Percentiles rank a stretch among this genome's conserved stretches.
phyloP scores from a whole-genome alignment of 2,113 vertebrate species.

The Siniperca knerii region DNA sequence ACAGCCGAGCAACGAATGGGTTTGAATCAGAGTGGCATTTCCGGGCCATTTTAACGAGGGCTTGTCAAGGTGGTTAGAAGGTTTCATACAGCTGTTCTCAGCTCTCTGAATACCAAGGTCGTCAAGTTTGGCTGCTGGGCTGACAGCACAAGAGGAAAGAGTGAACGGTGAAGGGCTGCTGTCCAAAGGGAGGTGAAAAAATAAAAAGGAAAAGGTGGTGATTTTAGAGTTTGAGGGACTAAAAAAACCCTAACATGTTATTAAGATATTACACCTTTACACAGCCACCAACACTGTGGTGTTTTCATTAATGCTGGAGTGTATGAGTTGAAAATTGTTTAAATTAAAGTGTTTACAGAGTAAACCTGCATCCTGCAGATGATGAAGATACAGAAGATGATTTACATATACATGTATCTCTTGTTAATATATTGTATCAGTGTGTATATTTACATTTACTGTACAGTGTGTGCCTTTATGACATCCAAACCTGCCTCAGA shows the following conservation, averaged over 20 bases:
- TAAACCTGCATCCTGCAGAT: background rate
- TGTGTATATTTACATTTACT: background rate
- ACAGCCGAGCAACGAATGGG: background rate
- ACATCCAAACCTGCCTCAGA: background rate
- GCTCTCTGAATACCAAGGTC: conserved; percentile 48
- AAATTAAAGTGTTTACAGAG: background rate
- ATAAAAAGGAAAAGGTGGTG: background rate
- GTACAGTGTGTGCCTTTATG: background rate
- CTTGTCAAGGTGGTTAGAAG: conserved; percentile 52
- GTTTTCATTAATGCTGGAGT: background rate
- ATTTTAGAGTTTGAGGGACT: background rate
- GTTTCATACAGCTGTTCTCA: conserved; percentile 57
- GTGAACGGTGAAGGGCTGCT: conserved; percentile 19
- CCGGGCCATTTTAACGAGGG: conserved; percentile 43
- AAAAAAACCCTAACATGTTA: background rate
- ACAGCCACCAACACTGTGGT: background rate
- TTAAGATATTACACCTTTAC: background rate
- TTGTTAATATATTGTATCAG: background rate
- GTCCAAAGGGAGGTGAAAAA: conserved; percentile 26
- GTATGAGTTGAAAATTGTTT: background rate
- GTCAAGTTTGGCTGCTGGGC: conserved; percentile 39
- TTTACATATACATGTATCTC: background rate
- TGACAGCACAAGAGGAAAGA: conserved; percentile 33
- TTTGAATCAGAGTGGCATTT: conserved; percentile 65
- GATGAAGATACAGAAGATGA: background rate